Conservation (phyloP, 2,797 vertebrate species). For the Prionace glauca region DNA sequence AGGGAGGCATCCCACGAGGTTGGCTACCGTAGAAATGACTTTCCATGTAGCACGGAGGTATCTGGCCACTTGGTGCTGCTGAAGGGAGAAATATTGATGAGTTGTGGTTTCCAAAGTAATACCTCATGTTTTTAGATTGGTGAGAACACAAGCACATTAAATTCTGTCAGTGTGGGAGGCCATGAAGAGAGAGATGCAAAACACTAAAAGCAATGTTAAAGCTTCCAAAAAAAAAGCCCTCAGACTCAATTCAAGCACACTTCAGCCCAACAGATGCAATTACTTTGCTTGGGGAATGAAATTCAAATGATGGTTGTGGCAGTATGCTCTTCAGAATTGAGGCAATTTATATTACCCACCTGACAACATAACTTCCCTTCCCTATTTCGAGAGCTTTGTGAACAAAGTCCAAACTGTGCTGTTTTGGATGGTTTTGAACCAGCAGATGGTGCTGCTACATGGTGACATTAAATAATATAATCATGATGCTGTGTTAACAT, state of each 20-base stretch:
- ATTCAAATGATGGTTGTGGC: neutral
- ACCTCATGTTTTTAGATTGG: no score
- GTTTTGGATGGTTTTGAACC: neutral
- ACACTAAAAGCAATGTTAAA: neutral
- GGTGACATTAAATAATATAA: neutral
- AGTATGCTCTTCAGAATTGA: neutral
- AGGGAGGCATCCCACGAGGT: constrained; percentile 18
- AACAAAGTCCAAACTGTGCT: neutral
- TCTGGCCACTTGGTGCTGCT: constrained; percentile 23
- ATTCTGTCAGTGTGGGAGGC: neutral
- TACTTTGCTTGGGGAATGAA: neutral
- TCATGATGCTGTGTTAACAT: neutral
- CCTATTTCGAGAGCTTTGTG: neutral
- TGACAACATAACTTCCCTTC: neutral
- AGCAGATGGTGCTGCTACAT: constrained; percentile 10
- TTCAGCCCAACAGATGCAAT: neutral
- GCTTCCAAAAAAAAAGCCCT: neutral
- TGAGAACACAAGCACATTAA: neutral
- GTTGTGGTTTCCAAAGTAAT: neutral
- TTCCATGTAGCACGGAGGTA: constrained; percentile 34
- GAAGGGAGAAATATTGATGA: neutral
- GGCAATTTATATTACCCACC: neutral
- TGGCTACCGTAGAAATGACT: constrained; percentile 7
- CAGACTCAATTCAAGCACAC: neutral
- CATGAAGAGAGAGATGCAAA: neutral